Evolutionary conservation across 2,888 invertebrate genomes (phyloP).

Genomic region (Volucella inflata): DNA sequence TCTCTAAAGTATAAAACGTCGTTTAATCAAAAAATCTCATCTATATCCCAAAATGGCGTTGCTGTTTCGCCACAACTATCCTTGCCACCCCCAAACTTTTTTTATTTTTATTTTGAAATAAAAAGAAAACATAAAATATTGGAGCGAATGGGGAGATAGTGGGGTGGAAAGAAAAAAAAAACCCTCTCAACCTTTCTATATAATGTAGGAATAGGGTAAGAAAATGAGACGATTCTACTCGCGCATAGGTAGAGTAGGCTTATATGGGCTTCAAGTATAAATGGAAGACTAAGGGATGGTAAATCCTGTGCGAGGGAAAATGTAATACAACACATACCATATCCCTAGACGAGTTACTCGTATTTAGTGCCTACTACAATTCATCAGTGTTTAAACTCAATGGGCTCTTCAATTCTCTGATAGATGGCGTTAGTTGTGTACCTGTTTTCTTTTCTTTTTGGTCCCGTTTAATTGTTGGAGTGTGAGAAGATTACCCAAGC

Average conservation of each 20-base stretch:
- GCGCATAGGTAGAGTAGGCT: constrained; percentile 31
- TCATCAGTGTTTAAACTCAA: constrained; percentile 49
- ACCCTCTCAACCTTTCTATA: constrained; percentile 11
- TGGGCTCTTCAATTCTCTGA: constrained; percentile 7
- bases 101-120: constrained; percentile 1
- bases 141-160: constrained; percentile 1
- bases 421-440: constrained; percentile 14
- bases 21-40: constrained; percentile 61
- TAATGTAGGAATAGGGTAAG: constrained; percentile 15
- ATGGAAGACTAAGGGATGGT: constrained; percentile 14
- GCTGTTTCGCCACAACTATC: constrained; percentile 8
- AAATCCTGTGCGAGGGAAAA: constrained; percentile 37
- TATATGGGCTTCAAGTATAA: constrained; percentile 16
- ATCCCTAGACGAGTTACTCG: constrained; percentile 57
- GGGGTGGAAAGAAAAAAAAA: not conserved
- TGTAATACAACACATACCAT: constrained; percentile 34
- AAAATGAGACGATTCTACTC: not conserved
- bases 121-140: constrained; percentile 29
- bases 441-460: not conserved
- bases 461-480: not conserved
- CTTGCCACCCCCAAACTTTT: not conserved
- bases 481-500: constrained; percentile 5
- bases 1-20: constrained; percentile 61
- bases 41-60: constrained; percentile 22
- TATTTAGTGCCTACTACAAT: constrained; percentile 57